Evolutionary conservation across 2,113 vertebrate genomes (phyloP).

Genomic region (Zosterops pallidus): DNA sequence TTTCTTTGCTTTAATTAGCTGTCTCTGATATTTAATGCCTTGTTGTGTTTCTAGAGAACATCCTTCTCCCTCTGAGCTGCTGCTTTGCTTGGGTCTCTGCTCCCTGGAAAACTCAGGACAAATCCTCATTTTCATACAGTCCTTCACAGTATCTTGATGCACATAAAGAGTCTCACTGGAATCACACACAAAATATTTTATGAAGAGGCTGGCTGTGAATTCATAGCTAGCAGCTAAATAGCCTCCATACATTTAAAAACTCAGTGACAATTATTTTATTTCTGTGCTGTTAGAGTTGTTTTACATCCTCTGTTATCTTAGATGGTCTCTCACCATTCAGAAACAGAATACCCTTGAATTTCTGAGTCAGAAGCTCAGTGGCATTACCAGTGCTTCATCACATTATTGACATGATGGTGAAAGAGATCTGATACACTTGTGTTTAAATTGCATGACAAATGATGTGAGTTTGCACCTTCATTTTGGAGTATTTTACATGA

Average conservation of each 20-base stretch:
- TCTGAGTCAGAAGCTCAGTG: neutral
- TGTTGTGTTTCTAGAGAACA: neutral
- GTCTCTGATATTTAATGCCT: neutral
- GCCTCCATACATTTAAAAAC: neutral
- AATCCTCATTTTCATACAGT: neutral
- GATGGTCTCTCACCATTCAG: neutral
- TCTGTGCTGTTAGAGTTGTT: neutral
- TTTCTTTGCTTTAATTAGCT: neutral
- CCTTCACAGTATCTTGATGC: neutral
- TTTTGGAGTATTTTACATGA: neutral
- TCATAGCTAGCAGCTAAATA: neutral
- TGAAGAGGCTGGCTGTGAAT: neutral
- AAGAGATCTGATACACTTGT: neutral
- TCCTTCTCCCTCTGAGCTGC: neutral
- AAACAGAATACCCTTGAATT: neutral
- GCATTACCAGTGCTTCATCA: neutral
- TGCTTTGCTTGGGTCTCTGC: neutral
- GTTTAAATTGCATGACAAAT: neutral
- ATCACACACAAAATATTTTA: neutral
- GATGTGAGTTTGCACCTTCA: rapidly evolving
- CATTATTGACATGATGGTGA: neutral
- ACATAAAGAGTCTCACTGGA: neutral
- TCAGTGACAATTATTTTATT: neutral
- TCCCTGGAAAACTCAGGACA: neutral
- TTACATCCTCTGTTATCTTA: neutral